Conservation (phyloP, 2,888 invertebrate genomes). For the Epirrhoe tristata region DNA sequence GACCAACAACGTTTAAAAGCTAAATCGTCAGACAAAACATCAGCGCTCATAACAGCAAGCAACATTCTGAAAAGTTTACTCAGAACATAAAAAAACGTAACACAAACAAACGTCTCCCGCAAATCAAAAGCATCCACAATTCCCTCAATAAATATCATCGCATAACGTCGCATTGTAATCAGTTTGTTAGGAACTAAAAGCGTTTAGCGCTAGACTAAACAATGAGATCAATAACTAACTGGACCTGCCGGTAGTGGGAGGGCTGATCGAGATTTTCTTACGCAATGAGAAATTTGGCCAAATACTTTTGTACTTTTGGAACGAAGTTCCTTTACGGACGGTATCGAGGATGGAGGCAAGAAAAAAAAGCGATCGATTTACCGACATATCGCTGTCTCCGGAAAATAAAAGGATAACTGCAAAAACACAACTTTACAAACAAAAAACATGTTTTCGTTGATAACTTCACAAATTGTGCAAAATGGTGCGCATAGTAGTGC, state of each 20-base stretch:
- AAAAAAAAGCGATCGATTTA: too few relatives aligned
- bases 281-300: constrained; percentile 3
- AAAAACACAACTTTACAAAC: too few relatives aligned
- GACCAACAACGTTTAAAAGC: neutral
- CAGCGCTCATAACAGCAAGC: neutral
- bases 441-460: too few relatives aligned
- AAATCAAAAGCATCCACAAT: constrained; percentile 29
- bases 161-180: constrained; percentile 50
- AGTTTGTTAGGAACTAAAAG: constrained; percentile 68
- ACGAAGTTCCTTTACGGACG: too few relatives aligned
- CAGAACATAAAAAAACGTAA: constrained; percentile 4
- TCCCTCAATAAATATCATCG: constrained; percentile 24
- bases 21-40: neutral
- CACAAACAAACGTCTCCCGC: constrained; percentile 26
- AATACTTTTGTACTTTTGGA: too few relatives aligned
- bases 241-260: constrained; percentile 52
- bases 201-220: constrained; percentile 78
- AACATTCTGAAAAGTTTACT: constrained; percentile 5
- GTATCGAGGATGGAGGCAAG: too few relatives aligned
- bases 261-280: constrained; percentile 17
- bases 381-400: too few relatives aligned
- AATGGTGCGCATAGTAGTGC: too few relatives aligned
- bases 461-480: too few relatives aligned
- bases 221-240: constrained; percentile 84
- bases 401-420: too few relatives aligned